phyloP scores from a whole-genome alignment of 2,113 vertebrate genomes.

The Penelope pileata region DNA sequence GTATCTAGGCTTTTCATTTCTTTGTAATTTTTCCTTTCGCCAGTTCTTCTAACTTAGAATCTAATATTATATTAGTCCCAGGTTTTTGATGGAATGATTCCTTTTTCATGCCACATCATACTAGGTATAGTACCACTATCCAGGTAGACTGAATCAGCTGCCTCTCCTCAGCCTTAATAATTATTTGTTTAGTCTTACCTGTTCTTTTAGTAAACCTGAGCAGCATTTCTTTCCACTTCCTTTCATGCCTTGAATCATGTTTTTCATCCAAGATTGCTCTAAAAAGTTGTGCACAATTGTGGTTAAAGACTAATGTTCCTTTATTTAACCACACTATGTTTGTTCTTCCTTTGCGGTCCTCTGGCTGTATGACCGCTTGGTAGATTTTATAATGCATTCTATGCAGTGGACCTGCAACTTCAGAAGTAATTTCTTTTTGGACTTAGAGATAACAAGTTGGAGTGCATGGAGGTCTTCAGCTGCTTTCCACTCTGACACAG shows the following conservation, averaged over 20 bases:
- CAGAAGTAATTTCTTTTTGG: background rate
- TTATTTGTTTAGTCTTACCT: background rate
- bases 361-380: background rate
- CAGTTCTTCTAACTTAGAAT: background rate
- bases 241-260: slow-evolving; percentile 5
- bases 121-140: background rate
- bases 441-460: background rate
- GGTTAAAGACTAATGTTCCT: background rate
- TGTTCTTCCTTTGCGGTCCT: background rate
- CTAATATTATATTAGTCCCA: background rate
- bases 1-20: background rate
- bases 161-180: background rate
- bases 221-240: slow-evolving; percentile 2
- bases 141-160: background rate
- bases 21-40: background rate
- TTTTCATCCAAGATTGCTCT: slow-evolving; percentile 3
- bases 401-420: background rate
- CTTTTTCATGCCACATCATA: background rate
- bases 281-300: background rate
- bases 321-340: background rate
- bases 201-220: background rate
- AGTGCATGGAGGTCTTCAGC: background rate
- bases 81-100: background rate
- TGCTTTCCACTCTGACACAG: background rate
- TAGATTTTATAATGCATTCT: background rate